These are phyloP conservation scores for Leucophenga montana DNA, from an alignment of 2,888 invertebrate genomes.

Conservation along the genomic window DNA sequence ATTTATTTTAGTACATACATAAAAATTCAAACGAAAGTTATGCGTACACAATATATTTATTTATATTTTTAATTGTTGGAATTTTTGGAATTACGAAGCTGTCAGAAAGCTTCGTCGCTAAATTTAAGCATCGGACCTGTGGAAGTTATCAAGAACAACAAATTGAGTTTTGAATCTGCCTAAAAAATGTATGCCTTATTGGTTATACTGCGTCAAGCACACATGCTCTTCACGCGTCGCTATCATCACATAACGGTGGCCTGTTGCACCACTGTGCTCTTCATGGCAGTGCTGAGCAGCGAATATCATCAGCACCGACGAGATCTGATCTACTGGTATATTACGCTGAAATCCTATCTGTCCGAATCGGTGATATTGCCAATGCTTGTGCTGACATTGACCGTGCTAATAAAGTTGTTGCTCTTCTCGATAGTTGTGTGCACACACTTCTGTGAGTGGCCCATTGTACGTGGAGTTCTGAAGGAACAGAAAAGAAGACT, in stretches of 20 bases:
- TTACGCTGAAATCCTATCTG: no score
- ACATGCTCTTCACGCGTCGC: background rate
- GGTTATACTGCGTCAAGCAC: no score
- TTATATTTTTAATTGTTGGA: background rate
- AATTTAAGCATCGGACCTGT: background rate
- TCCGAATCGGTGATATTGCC: no score
- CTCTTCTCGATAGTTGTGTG: background rate
- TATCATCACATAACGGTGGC: background rate
- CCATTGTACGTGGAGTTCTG: background rate
- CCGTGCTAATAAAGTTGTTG: background rate
- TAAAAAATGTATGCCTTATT: slow-evolving; percentile 12
- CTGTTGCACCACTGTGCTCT: background rate
- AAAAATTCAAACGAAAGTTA: background rate
- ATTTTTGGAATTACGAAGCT: background rate
- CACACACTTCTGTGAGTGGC: background rate
- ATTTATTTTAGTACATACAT: background rate
- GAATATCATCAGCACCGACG: background rate
- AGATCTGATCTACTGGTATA: background rate
- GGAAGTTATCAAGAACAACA: background rate
- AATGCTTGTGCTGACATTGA: no score
- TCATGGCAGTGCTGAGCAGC: background rate
- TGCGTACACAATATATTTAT: background rate
- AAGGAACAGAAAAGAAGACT: background rate
- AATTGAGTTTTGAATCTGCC: background rate
- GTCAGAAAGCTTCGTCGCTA: background rate